Evolutionary conservation across 2,888 invertebrate genomes (phyloP), one percentile per base, ranked within the genome.

Genomic region (Drosophila algonquin): DNA sequence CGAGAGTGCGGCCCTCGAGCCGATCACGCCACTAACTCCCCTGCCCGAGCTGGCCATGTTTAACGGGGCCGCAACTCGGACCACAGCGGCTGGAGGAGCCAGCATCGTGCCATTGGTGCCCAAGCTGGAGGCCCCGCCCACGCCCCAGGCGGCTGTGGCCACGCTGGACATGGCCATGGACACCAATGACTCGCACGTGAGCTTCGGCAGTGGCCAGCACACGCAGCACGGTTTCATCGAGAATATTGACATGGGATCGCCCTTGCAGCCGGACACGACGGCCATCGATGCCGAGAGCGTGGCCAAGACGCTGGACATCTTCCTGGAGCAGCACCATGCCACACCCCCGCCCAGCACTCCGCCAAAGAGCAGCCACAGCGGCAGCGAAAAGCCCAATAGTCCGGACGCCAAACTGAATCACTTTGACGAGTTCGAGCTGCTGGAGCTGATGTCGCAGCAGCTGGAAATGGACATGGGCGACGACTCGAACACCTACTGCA

Each of bases 1-100:
- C 1, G 95, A 97, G 9, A 97, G 82, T 45, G 82, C 97, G 82
- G 97, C 89, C 7, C 69, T 91, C 54, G 91, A 91, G 52, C 90
- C 92, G 1, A 91, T 94, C 73, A 94, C 94, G 30, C 94, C 95
- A 32, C 92, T 92, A 75, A 77, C 91, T 83, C 70, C 91, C 89
- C 68, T 87, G 56, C 91, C 89, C 53, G 79, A 80, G 35, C 59
- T 85, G 35, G 50, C 79, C 18, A 69, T 77, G 63, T 77, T 69
- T 56, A 76, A 75, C 75, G 72, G 79, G 2, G 35, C 6, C 35
- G 62, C 60, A 10, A 73, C 81, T n/a, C 74, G 80, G 9, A 73
- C 77, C 48, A 75, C 76, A 35, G 74, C 80, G 3, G 75, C 80
- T 3, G 69, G 79, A 14, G 79, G 85, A 2, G 80, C 81, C 3